Evolutionary conservation across 2,888 invertebrate species (phyloP).

Genomic region (Andrena haemorrhoa): DNA sequence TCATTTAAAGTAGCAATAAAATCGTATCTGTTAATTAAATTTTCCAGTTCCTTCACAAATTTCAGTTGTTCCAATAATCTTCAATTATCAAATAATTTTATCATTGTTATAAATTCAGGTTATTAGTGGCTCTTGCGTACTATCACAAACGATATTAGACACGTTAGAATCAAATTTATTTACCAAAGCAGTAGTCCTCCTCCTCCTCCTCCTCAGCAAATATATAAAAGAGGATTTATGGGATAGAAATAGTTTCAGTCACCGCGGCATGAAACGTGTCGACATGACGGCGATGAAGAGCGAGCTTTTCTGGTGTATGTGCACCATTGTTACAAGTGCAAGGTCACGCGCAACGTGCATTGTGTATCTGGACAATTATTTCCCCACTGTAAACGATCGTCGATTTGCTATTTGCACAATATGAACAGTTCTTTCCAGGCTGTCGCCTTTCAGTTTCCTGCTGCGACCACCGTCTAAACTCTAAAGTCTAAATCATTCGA

Average conservation of each 20-base stretch:
- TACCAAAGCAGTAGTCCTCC: not conserved
- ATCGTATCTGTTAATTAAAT: too few species aligned
- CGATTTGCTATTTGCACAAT: slow-evolving; percentile 59
- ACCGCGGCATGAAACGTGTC: slow-evolving; percentile 16
- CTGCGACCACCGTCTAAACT: not conserved
- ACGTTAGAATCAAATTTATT: not conserved
- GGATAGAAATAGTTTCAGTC: not conserved
- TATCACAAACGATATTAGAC: not conserved
- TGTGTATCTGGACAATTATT: slow-evolving; percentile 64
- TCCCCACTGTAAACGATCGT: slow-evolving; percentile 58
- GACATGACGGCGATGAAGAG: slow-evolving; percentile 24
- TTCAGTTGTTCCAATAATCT: too few species aligned
- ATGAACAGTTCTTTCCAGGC: slow-evolving; percentile 49
- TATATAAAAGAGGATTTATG: slow-evolving; percentile 5
- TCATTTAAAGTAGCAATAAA: too few species aligned
- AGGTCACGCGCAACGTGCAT: slow-evolving; percentile 68
- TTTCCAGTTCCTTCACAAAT: too few species aligned
- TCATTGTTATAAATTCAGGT: not conserved
- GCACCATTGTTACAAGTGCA: slow-evolving; percentile 70
- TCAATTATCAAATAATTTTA: too few species aligned
- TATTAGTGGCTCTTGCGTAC: not conserved
- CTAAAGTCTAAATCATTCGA: slow-evolving; percentile 14
- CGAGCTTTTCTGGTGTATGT: slow-evolving; percentile 28
- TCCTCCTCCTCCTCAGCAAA: not conserved
- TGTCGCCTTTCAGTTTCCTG: slow-evolving; percentile 42